phyloP scores from a whole-genome alignment of 1,140 invertebrate species.

The Lepeophtheirus salmonis region DNA sequence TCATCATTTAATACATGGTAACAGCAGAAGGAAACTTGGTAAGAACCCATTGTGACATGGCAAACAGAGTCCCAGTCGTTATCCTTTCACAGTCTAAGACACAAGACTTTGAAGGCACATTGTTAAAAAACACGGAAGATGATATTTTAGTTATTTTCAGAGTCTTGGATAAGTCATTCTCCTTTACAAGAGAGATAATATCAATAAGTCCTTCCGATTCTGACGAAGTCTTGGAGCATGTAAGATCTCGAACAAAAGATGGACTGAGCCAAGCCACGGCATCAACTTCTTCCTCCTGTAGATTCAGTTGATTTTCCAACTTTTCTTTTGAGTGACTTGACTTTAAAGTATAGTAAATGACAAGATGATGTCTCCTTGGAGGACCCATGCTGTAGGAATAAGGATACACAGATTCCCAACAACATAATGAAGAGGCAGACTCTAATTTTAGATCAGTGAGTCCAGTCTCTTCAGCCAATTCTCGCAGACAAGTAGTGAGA shows the following conservation, averaged over 20 bases:
- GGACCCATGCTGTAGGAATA: conserved; percentile 24
- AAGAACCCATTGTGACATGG: conserved; percentile 25
- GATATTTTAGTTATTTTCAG: background rate
- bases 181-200: background rate
- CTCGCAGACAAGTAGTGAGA: conserved; percentile 25
- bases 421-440: conserved; percentile 22
- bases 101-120: background rate
- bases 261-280: background rate
- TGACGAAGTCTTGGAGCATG: background rate
- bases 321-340: background rate
- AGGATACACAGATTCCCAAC: conserved; percentile 29
- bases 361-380: conserved; percentile 28
- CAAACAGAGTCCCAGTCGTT: conserved; percentile 28
- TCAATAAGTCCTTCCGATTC: background rate
- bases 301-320: background rate
- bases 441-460: conserved; percentile 20
- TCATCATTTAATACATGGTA: too few species aligned
- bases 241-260: background rate
- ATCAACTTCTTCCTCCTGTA: background rate
- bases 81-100: conserved; percentile 23
- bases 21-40: too few species aligned
- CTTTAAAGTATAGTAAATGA: conserved; percentile 23
- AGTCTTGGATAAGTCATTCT: background rate
- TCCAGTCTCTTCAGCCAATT: conserved; percentile 27
- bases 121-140: background rate